Conservation (phyloP, 1,140 invertebrate genomes). For the Drosophila nigrodunni region DNA sequence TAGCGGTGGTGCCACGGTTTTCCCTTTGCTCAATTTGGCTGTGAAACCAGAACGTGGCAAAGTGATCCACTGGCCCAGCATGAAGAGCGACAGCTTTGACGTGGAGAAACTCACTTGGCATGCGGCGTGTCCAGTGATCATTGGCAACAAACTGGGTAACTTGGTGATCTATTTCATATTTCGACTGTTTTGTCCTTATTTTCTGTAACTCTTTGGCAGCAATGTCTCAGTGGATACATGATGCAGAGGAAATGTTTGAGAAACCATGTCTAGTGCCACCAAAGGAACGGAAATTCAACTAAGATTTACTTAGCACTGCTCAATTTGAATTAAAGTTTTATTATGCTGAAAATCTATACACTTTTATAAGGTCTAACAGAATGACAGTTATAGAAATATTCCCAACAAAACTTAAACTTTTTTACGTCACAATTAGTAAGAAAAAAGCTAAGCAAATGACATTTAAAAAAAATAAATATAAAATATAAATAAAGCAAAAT, state of each 20-base stretch:
- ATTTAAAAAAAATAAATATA: no score
- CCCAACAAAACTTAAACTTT: no score
- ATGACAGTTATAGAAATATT: no score
- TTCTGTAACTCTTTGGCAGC: slow-evolving; percentile 1
- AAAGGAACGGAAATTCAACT: not conserved
- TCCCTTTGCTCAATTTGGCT: slow-evolving; percentile 2
- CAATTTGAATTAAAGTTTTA: no score
- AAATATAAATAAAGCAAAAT: no score
- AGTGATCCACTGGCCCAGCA: slow-evolving; percentile 41
- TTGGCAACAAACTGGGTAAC: slow-evolving; percentile 29
- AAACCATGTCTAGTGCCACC: slow-evolving; percentile 16
- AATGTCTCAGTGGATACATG: slow-evolving; percentile 44
- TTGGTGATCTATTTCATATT: not conserved
- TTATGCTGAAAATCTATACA: no score
- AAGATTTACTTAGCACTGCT: no score
- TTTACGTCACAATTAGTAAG: no score
- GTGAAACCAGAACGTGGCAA: slow-evolving; percentile 46
- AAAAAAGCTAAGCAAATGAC: no score
- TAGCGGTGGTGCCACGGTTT: slow-evolving; percentile 45
- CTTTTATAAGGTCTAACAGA: no score
- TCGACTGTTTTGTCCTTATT: not conserved
- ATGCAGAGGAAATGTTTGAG: slow-evolving; percentile 47
- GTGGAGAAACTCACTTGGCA: not conserved
- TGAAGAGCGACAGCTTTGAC: slow-evolving; percentile 24
- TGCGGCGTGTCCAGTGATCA: slow-evolving; percentile 40